Evolutionary conservation across 2,888 invertebrate species (phyloP).

Genomic region (Erebia epiphron): DNA sequence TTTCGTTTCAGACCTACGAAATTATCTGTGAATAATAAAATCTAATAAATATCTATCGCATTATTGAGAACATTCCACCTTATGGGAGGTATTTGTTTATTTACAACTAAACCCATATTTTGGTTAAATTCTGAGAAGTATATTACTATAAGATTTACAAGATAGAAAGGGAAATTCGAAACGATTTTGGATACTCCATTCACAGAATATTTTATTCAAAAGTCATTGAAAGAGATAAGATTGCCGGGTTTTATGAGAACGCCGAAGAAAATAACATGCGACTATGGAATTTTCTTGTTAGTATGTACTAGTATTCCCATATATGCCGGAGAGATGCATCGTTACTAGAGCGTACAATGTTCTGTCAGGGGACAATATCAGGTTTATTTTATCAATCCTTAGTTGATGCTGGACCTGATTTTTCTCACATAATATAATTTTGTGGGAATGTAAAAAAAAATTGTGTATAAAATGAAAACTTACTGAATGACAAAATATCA

Average conservation of each 20-base stretch:
- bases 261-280: constrained; percentile 69
- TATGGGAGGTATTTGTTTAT: not conserved
- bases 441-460: too few species aligned
- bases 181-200: constrained; percentile 41
- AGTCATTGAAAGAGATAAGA: constrained; percentile 61
- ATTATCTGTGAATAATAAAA: too few species aligned
- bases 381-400: too few species aligned
- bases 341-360: not conserved
- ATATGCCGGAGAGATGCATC: constrained; percentile 45
- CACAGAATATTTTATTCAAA: constrained; percentile 58
- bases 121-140: not conserved
- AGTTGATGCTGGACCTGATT: too few species aligned
- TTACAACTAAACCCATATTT: not conserved
- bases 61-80: too few species aligned
- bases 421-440: too few species aligned
- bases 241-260: constrained; percentile 65
- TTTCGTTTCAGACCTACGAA: too few species aligned
- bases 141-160: constrained; percentile 6
- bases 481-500: too few species aligned
- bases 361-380: too few species aligned
- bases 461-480: too few species aligned
- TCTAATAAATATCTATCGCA: too few species aligned
- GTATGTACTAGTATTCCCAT: constrained; percentile 51
- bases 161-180: constrained; percentile 23
- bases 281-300: constrained; percentile 59